Evolutionary conservation across 92 coral and sea anemone genomes (phyloP).

Genomic region (Palythoa heliodiscus): DNA sequence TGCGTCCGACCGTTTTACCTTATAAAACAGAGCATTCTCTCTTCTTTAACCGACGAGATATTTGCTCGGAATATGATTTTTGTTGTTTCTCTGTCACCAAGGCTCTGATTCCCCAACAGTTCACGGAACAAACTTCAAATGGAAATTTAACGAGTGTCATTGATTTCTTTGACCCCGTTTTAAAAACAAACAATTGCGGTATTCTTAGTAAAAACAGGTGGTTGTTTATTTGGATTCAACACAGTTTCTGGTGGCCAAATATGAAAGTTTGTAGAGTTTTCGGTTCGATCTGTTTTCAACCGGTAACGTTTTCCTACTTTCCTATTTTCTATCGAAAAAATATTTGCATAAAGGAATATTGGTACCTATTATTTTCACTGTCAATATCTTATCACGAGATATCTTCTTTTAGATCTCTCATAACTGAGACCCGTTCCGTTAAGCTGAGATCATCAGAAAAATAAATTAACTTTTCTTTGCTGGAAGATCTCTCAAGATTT

Average conservation of each 20-base stretch:
- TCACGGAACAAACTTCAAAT: background rate
- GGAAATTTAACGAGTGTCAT: background rate
- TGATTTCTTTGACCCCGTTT: background rate
- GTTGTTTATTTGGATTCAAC: constrained; percentile 27
- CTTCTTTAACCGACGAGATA: background rate
- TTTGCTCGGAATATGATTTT: background rate
- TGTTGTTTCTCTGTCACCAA: background rate
- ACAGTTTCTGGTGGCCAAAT: constrained; percentile 7
- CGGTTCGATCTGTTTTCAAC: background rate
- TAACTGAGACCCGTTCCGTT: constrained; percentile 8
- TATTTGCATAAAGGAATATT: background rate
- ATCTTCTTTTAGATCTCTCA: background rate
- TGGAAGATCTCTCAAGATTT: background rate
- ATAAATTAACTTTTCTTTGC: background rate
- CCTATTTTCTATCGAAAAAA: background rate
- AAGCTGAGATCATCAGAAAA: constrained; percentile 34
- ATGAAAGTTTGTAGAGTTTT: background rate
- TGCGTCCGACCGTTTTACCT: too few relatives aligned
- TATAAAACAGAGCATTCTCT: too few relatives aligned
- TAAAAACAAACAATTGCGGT: background rate
- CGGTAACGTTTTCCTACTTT: background rate
- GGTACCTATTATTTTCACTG: background rate
- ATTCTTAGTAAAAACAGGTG: constrained; percentile 3
- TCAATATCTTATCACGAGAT: background rate
- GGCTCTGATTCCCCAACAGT: background rate